Percentiles rank a stretch among this genome's conserved stretches.
phyloP scores from a whole-genome alignment of 2,113 vertebrate genomes.

The Prietella phreatophila region DNA sequence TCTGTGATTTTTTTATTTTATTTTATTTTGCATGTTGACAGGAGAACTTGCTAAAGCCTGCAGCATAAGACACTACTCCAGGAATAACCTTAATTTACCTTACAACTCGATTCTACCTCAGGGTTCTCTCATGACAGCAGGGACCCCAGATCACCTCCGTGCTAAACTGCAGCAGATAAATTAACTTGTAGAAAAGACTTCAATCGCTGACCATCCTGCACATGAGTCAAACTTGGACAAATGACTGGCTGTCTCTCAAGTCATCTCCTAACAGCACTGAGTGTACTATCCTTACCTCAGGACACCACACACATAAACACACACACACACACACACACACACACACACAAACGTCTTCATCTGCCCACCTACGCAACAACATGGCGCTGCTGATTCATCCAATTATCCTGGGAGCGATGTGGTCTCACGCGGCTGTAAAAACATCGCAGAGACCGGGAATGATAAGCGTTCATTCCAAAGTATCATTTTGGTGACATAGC shows the following conservation, averaged over 20 bases:
- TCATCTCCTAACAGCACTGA: conserved; percentile 14
- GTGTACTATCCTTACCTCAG: conserved; percentile 29
- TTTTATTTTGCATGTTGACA: conserved; percentile 12
- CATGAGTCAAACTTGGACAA: conserved; percentile 37
- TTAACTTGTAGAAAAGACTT: background rate
- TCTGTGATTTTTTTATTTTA: background rate
- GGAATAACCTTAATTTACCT: conserved; percentile 28
- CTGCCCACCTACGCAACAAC: background rate
- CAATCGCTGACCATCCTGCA: background rate
- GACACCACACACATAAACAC: conserved; percentile 45
- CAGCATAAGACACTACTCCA: background rate
- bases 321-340: conserved; percentile 50
- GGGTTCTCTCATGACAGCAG: background rate
- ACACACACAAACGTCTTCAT: conserved; percentile 32
- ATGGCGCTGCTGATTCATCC: conserved; percentile 26
- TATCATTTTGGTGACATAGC: background rate
- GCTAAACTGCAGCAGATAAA: background rate
- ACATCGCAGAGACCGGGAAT: background rate
- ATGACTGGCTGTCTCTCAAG: conserved; percentile 18
- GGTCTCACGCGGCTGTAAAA: conserved; percentile 34
- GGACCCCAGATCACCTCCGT: background rate
- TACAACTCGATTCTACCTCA: conserved; percentile 19
- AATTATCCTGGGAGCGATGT: conserved; percentile 21
- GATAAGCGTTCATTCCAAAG: background rate
- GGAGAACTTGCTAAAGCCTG: conserved; percentile 22